A percentile compares a stretch with the other conserved stretches of the same genome.
Conservation (phyloP, 1,140 invertebrate genomes). For the Chlorops oryzae region DNA sequence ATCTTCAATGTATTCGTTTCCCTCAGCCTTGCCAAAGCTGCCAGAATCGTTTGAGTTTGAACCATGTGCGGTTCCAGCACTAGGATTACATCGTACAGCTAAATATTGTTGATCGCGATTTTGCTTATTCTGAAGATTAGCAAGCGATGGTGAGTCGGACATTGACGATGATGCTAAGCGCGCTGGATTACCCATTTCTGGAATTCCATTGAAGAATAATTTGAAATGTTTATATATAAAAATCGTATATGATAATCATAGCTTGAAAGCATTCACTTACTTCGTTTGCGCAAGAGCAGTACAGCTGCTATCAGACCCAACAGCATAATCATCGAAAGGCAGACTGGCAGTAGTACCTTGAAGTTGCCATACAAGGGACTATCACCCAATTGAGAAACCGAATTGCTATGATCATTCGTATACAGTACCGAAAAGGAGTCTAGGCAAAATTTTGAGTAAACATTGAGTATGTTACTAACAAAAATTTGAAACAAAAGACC, state of each 20-base stretch:
- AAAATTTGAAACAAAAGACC: too few relatives aligned
- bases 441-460: constrained; percentile 7
- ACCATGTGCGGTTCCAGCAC: constrained; percentile 47
- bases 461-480: not conserved
- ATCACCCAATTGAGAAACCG: constrained; percentile 55
- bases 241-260: not conserved
- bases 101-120: constrained; percentile 69
- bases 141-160: constrained; percentile 62
- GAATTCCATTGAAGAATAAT: not conserved
- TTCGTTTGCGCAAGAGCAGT: constrained; percentile 58
- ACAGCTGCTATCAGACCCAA: constrained; percentile 57
- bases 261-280: constrained; percentile 43
- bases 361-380: constrained; percentile 64
- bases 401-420: constrained; percentile 55
- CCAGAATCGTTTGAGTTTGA: constrained; percentile 50
- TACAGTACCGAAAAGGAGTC: constrained; percentile 42
- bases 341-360: constrained; percentile 62
- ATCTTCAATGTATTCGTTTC: constrained; percentile 77
- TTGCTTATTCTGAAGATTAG: constrained; percentile 68
- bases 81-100: constrained; percentile 52
- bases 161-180: constrained; percentile 42
- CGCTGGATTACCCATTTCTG: constrained; percentile 38
- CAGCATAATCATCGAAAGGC: constrained; percentile 60
- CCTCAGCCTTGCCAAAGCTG: constrained; percentile 52
- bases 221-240: too few relatives aligned